Conservation (phyloP, 2,888 invertebrate genomes). For the Mesorhabditis belari region DNA sequence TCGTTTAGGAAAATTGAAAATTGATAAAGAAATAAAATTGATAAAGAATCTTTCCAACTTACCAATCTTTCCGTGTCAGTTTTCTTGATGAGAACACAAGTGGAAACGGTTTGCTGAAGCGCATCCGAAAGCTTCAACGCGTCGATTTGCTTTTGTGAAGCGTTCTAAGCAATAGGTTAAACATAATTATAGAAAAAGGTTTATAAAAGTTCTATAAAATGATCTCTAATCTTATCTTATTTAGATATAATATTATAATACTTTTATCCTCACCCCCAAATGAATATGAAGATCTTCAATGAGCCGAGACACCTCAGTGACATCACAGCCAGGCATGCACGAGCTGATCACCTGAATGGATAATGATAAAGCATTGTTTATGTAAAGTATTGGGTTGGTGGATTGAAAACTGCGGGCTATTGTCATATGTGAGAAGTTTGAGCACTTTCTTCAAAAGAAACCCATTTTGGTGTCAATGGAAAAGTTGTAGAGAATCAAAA, state of each 20-base stretch:
- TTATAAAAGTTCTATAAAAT: too few species aligned
- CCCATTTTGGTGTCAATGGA: too few species aligned
- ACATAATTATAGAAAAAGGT: background rate
- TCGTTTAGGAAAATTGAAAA: too few species aligned
- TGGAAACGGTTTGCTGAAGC: background rate
- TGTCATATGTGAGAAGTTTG: too few species aligned
- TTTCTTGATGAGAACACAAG: background rate
- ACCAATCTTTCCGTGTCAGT: background rate
- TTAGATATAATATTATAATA: background rate
- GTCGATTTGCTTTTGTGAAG: background rate
- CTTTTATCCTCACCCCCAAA: background rate
- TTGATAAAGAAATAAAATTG: too few species aligned
- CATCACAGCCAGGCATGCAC: background rate
- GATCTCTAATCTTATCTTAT: too few species aligned
- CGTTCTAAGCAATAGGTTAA: background rate
- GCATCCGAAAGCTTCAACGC: background rate
- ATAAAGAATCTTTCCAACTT: too few species aligned
- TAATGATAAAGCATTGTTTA: too few species aligned
- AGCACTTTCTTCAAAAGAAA: too few species aligned
- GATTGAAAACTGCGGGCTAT: too few species aligned
- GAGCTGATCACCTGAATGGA: background rate
- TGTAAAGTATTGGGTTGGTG: too few species aligned
- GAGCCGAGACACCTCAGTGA: background rate
- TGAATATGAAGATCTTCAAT: background rate
- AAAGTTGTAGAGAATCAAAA: too few species aligned